These are phyloP conservation scores for Sipha maydis DNA, from an alignment of 2,888 invertebrate genomes.

Conservation along the genomic window DNA sequence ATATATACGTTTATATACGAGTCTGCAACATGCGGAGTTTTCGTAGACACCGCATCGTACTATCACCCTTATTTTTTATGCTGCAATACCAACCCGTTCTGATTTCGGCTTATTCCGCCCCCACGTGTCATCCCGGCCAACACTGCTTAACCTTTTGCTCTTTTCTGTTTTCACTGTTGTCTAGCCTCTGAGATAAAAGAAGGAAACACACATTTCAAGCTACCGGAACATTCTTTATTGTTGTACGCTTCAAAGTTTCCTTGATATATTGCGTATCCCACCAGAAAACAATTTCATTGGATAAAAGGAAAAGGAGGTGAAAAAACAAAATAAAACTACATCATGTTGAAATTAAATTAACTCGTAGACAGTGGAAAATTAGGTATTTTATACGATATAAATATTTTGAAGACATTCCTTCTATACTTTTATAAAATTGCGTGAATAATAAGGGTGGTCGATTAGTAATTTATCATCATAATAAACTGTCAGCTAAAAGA, in stretches of 20 bases:
- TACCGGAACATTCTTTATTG: constrained; percentile 44
- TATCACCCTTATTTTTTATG: background rate
- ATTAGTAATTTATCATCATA: too few species aligned
- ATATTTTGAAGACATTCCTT: background rate
- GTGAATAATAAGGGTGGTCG: too few species aligned
- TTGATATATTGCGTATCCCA: constrained; percentile 36
- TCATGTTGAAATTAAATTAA: constrained; percentile 46
- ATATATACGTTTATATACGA: background rate
- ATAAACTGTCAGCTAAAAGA: too few species aligned
- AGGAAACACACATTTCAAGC: constrained; percentile 32
- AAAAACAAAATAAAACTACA: background rate
- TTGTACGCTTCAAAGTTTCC: constrained; percentile 45
- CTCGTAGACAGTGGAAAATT: constrained; percentile 19
- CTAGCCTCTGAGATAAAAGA: constrained; percentile 25
- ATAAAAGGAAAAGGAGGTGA: background rate
- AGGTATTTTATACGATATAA: background rate
- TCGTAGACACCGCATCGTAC: background rate
- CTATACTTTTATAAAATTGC: background rate
- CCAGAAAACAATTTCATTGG: constrained; percentile 52
- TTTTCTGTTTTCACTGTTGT: constrained; percentile 35
- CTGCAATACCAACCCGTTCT: constrained; percentile 3
- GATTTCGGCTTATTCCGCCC: constrained; percentile 10
- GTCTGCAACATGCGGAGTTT: background rate
- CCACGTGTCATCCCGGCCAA: background rate
- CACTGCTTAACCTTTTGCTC: background rate